These are phyloP conservation scores for Microchirus variegatus DNA, from an alignment of 2,797 vertebrate species.

Conservation along the genomic window DNA sequence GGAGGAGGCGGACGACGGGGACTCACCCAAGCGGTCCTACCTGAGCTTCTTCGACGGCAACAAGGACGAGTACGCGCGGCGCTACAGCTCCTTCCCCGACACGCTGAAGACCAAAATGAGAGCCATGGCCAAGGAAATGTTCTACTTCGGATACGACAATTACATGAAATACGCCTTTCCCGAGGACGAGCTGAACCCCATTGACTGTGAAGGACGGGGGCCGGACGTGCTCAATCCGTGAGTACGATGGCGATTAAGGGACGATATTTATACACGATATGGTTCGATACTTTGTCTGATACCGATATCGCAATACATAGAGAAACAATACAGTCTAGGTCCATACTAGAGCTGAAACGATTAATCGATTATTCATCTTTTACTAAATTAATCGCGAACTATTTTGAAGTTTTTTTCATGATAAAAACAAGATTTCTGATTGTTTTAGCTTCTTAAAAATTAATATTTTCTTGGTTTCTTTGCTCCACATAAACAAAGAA, in stretches of 20 bases:
- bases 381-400: too few species aligned
- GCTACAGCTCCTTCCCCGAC: slow-evolving; percentile 88
- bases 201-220: slow-evolving; percentile 92
- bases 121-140: slow-evolving; percentile 92
- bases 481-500: too few species aligned
- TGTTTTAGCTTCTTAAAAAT: too few species aligned
- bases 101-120: slow-evolving; percentile 87
- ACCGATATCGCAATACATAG: not conserved
- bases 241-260: too few species aligned
- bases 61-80: slow-evolving; percentile 89
- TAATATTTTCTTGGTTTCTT: too few species aligned
- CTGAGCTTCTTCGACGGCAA: slow-evolving; percentile 81
- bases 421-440: too few species aligned
- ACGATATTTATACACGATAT: too few species aligned
- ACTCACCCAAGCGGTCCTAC: slow-evolving; percentile 73
- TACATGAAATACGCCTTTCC: slow-evolving; percentile 98
- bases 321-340: not conserved
- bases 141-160: slow-evolving; percentile 96
- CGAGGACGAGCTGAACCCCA: slow-evolving; percentile 96
- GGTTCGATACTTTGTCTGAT: not conserved
- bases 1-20: too few species aligned
- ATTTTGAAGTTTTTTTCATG: too few species aligned
- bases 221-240: slow-evolving; percentile 93
- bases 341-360: too few species aligned
- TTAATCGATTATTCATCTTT: too few species aligned